Conservation (phyloP, 2,888 invertebrate genomes). For the Orthosia gracilis region DNA sequence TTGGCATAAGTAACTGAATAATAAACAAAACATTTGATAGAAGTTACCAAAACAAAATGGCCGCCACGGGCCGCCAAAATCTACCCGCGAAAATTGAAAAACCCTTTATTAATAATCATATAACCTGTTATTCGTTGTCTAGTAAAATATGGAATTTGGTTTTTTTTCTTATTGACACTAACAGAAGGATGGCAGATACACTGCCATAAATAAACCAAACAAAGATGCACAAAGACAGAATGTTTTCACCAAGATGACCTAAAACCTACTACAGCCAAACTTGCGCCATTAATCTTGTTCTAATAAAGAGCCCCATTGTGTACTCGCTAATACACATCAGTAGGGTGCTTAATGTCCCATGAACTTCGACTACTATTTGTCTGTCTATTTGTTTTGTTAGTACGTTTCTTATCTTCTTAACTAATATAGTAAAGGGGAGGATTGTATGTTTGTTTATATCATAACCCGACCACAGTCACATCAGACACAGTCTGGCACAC, state of each 20-base stretch:
- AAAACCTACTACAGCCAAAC: constrained; percentile 26
- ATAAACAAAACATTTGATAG: too few relatives aligned
- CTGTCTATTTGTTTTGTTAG: constrained; percentile 57
- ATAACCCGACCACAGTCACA: too few relatives aligned
- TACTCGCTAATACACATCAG: constrained; percentile 59
- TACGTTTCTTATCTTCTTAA: constrained; percentile 12
- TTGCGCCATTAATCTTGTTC: constrained; percentile 62
- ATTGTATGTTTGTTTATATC: not conserved
- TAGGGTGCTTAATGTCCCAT: constrained; percentile 63
- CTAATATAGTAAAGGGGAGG: not conserved
- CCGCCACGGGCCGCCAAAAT: too few relatives aligned
- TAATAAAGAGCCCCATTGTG: constrained; percentile 65
- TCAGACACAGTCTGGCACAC: too few relatives aligned
- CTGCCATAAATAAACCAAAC: constrained; percentile 16
- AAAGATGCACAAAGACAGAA: constrained; percentile 29
- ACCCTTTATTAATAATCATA: too few relatives aligned
- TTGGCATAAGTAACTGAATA: too few relatives aligned
- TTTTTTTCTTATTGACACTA: not conserved
- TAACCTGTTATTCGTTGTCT: too few relatives aligned
- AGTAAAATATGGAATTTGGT: too few relatives aligned
- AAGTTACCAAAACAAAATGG: too few relatives aligned
- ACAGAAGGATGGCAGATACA: not conserved
- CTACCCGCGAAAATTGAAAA: too few relatives aligned
- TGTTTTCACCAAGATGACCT: constrained; percentile 25
- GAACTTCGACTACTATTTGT: constrained; percentile 52